These are phyloP conservation scores for Acanthoscelides obtectus DNA, from an alignment of 2,888 invertebrate species.

Conservation along the genomic window DNA sequence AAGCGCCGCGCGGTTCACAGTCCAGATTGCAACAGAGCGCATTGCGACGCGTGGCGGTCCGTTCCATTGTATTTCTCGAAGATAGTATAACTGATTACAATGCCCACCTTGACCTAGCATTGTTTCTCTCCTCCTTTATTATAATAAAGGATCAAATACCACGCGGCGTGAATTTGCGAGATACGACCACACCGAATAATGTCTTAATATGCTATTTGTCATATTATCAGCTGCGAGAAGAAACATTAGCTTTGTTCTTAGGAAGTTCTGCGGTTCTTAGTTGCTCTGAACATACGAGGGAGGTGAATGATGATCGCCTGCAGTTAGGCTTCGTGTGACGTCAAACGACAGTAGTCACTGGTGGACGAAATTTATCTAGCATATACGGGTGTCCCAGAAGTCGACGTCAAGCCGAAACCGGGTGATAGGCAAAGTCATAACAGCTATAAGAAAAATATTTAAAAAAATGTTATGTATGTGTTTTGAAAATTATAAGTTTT, in stretches of 20 bases:
- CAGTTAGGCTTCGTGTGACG: too few species aligned
- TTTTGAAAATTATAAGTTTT: too few species aligned
- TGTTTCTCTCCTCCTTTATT: slow-evolving; percentile 10
- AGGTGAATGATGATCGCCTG: not conserved
- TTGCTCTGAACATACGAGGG: not conserved
- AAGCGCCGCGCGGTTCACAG: not conserved
- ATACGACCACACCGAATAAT: not conserved
- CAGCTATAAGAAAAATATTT: too few species aligned
- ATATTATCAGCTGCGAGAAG: not conserved
- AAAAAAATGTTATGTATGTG: too few species aligned
- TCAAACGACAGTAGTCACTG: too few species aligned
- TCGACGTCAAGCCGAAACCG: too few species aligned
- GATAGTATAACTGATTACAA: slow-evolving; percentile 27
- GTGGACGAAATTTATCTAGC: too few species aligned
- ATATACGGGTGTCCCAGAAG: too few species aligned
- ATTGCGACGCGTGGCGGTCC: not conserved
- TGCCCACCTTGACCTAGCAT: slow-evolving; percentile 39
- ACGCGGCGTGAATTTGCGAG: not conserved
- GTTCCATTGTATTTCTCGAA: slow-evolving; percentile 23
- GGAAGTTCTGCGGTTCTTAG: not conserved
- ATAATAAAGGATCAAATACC: slow-evolving; percentile 2
- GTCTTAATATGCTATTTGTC: not conserved
- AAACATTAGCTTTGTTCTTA: not conserved
- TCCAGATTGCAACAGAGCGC: not conserved
- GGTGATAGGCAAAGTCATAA: too few species aligned